These are phyloP conservation scores for Hirtodrosophila cameraria DNA, from an alignment of 2,888 invertebrate genomes.

Conservation along the genomic window DNA sequence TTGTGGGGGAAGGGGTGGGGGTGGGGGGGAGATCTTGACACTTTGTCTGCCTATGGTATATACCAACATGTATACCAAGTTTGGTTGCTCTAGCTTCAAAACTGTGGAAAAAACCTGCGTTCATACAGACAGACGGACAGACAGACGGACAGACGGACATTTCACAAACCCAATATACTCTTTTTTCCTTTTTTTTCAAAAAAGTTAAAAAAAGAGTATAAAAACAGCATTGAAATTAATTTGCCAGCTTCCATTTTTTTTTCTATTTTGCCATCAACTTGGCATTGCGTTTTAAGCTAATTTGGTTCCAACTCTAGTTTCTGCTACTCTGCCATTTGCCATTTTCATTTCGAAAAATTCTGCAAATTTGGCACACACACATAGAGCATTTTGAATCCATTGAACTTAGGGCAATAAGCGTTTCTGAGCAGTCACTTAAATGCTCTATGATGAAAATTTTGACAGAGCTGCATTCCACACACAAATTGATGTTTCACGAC, in stretches of 20 bases:
- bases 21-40: no score
- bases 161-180: no score
- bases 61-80: no score
- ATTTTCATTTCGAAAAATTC: constrained; percentile 1
- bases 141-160: no score
- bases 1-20: no score
- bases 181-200: no score
- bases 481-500: constrained; percentile 14
- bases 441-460: constrained; percentile 21
- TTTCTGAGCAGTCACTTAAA: constrained; percentile 38
- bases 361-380: constrained; percentile 13
- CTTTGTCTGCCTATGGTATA: no score
- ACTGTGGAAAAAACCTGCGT: no score
- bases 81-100: no score
- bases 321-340: constrained; percentile 13
- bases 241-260: constrained; percentile 42
- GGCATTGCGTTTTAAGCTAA: constrained; percentile 65
- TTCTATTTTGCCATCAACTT: constrained; percentile 26
- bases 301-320: constrained; percentile 48
- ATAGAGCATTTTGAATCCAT: constrained; percentile 62
- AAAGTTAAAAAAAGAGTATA: no score
- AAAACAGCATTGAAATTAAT: constrained; percentile 65
- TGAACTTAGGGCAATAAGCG: constrained; percentile 4
- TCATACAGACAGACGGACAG: no score
- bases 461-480: constrained; percentile 2